Evolutionary conservation across 1,140 invertebrate species (phyloP).

Genomic region (Aphelenchoides besseyi): DNA sequence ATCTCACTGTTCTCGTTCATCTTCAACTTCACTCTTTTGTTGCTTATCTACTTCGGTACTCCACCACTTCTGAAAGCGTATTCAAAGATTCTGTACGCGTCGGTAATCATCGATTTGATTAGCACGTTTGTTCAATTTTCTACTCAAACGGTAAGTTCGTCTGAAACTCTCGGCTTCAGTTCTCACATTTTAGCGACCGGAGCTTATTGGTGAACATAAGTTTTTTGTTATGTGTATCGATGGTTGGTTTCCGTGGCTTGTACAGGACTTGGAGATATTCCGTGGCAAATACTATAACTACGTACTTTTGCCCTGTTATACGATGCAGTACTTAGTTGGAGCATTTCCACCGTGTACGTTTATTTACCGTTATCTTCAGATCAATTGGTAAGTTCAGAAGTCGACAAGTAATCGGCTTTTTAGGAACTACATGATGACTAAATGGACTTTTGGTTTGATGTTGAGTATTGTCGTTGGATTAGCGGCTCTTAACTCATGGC

Average conservation of each 20-base stretch:
- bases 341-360: not conserved
- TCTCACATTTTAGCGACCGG: not conserved
- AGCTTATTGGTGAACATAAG: not conserved
- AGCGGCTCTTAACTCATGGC: not conserved
- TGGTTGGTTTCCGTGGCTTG: not conserved
- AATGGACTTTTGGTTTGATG: not conserved
- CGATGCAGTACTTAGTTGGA: not conserved
- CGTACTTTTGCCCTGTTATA: not conserved
- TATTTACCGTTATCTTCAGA: not conserved
- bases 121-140: not conserved
- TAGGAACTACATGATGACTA: not conserved
- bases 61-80: not conserved
- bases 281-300: not conserved
- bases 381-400: not conserved
- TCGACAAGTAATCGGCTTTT: not conserved
- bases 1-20: not conserved
- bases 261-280: not conserved
- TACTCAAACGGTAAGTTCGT: not conserved
- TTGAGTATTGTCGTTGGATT: not conserved
- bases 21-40: not conserved
- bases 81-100: not conserved
- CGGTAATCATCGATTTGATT: not conserved
- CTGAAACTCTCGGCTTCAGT: not conserved
- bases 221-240: not conserved
- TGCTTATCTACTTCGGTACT: not conserved